Evolutionary conservation across 1,140 invertebrate genomes (phyloP), one percentile per base, ranked within the genome.

Genomic region (Theocolax elegans): DNA sequence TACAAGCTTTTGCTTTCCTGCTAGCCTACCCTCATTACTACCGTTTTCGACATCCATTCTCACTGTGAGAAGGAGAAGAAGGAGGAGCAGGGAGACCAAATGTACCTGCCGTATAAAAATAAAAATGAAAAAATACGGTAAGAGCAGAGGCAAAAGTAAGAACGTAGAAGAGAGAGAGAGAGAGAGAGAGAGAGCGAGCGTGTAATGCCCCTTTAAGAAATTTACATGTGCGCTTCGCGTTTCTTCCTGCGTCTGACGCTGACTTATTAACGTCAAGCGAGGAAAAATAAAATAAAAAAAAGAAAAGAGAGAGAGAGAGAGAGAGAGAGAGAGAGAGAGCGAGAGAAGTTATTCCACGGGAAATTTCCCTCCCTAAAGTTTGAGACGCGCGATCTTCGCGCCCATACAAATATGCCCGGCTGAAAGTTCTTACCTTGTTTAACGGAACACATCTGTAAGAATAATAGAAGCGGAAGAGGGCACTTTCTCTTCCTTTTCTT

Each of bases 231-330:
- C 13, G n/a, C 49, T 35, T 13, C 23, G 15, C 42, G 2, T 31
- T 29, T 54, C 54, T 46, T 46, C 21, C 44, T 46, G 7, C 27
- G 54, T 44, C 35, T n/a, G 53, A 27, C 60, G 23, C 44, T 65
- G 73, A 75, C 76, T 74, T 67, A 60, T 75, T 59, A 71, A 62
- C 49, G 72, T 73, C 71, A 71, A 56, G 15, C 17, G 27, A 49
- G 67, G 59, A 10, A n/a, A 25, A 15, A n/a, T n/a, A n/a, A n/a
- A n/a, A n/a, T 40, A 31, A n/a, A n/a, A n/a, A n/a, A n/a, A n/a
- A n/a, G n/a, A n/a, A n/a, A n/a, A n/a, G n/a, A n/a, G n/a, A n/a
- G n/a, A n/a, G n/a, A n/a, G n/a, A n/a, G n/a, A n/a, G n/a, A n/a
- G n/a, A n/a, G n/a, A n/a, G n/a, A n/a, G n/a, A n/a, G n/a, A n/a